Percentiles rank a stretch among this genome's conserved stretches.
phyloP scores from a whole-genome alignment of 2,888 invertebrate species.

The Meghimatium bilineatum region DNA sequence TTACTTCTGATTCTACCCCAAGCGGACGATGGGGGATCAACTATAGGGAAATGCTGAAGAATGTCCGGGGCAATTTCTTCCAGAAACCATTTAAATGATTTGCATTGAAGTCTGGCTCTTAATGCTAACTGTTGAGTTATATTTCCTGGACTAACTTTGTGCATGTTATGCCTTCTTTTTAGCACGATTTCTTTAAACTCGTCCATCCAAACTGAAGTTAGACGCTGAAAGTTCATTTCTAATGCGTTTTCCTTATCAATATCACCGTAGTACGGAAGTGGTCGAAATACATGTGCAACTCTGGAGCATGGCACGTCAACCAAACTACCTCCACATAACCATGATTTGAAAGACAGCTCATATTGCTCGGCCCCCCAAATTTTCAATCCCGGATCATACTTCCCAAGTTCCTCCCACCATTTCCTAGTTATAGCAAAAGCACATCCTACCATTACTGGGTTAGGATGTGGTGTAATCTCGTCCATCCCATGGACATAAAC shows the following conservation, averaged over 20 bases:
- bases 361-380: constrained; percentile 98
- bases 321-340: constrained; percentile 59
- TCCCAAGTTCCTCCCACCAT: constrained; percentile 95
- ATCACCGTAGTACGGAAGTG: not conserved
- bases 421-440: constrained; percentile 93
- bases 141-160: constrained; percentile 6
- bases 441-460: constrained; percentile 84
- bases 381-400: constrained; percentile 98
- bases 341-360: constrained; percentile 92
- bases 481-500: constrained; percentile 4
- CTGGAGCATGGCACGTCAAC: constrained; percentile 57
- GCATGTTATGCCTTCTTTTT: constrained; percentile 2
- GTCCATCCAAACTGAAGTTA: constrained; percentile 37
- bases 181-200: constrained; percentile 26
- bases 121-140: constrained; percentile 12
- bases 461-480: constrained; percentile 42
- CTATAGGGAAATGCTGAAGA: not conserved
- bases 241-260: not conserved
- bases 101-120: constrained; percentile 27
- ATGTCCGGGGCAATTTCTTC: constrained; percentile 26
- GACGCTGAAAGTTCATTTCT: constrained; percentile 2
- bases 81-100: constrained; percentile 35
- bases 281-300: constrained; percentile 54
- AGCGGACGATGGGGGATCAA: constrained; percentile 19
- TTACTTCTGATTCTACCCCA: not conserved